Evolutionary conservation across 2,888 invertebrate species (phyloP).

Genomic region (Fragum fragum): DNA sequence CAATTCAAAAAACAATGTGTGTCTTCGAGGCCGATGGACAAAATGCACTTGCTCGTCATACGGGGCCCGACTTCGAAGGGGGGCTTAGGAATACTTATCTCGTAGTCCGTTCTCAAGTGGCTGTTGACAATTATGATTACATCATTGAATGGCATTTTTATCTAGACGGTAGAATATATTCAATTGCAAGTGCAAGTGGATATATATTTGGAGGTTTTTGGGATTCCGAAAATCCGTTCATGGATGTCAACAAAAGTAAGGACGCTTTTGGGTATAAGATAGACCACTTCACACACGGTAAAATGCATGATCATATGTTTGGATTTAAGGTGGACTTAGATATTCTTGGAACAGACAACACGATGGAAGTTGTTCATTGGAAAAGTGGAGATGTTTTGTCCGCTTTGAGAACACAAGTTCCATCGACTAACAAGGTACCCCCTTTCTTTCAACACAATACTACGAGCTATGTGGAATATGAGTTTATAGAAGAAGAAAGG

Average conservation of each 20-base stretch:
- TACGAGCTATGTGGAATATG: constrained; percentile 72
- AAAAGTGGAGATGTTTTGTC: constrained; percentile 67
- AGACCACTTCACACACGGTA: constrained; percentile 57
- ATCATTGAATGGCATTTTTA: constrained; percentile 70
- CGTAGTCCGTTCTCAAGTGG: constrained; percentile 58
- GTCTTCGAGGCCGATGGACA: constrained; percentile 72
- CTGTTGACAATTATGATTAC: constrained; percentile 72
- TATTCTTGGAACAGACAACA: constrained; percentile 65
- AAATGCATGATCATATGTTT: constrained; percentile 75
- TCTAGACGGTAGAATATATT: constrained; percentile 66
- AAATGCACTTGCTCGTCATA: constrained; percentile 69
- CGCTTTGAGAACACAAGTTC: constrained; percentile 59
- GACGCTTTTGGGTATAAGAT: constrained; percentile 66
- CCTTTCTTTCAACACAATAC: constrained; percentile 69
- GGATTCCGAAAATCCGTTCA: constrained; percentile 64
- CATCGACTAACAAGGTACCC: constrained; percentile 44
- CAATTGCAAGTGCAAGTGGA: constrained; percentile 60
- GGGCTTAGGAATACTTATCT: constrained; percentile 66
- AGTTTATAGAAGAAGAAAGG: constrained; percentile 61
- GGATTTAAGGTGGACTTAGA: constrained; percentile 76
- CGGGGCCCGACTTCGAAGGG: constrained; percentile 63
- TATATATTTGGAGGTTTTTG: constrained; percentile 66
- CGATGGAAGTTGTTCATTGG: constrained; percentile 71
- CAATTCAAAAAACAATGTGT: constrained; percentile 63
- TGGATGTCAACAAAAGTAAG: constrained; percentile 56